Conservation (phyloP, 1,140 invertebrate species). For the Drosophila arizonae region DNA sequence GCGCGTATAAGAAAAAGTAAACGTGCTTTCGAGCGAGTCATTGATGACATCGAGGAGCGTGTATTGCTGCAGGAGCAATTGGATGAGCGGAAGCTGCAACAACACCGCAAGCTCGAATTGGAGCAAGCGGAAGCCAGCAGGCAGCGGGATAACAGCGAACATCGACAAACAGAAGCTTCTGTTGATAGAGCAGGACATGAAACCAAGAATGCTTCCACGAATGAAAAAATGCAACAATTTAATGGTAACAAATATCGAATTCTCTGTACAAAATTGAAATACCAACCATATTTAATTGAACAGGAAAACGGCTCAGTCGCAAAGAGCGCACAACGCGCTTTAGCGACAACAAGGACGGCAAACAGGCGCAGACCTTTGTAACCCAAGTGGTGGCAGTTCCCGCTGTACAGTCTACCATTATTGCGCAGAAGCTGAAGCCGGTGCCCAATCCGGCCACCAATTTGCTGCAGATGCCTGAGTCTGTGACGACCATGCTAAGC, state of each 20-base stretch:
- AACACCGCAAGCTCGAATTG: constrained; percentile 56
- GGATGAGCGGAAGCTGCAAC: constrained; percentile 66
- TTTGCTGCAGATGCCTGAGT: constrained; percentile 68
- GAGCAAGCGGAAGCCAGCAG: constrained; percentile 28
- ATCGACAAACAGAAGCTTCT: constrained; percentile 18
- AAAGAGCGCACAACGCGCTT: constrained; percentile 77
- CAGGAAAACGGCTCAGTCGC: constrained; percentile 70
- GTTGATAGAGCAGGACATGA: constrained; percentile 24
- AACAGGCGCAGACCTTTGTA: constrained; percentile 53
- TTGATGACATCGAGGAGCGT: constrained; percentile 76
- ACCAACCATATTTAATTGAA: neutral
- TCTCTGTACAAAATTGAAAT: neutral
- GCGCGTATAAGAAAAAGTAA: constrained; percentile 66
- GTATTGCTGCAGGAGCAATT: constrained; percentile 59
- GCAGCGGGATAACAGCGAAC: constrained; percentile 6
- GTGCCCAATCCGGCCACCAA: constrained; percentile 70
- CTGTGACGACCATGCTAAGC: constrained; percentile 57
- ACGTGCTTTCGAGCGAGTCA: constrained; percentile 65
- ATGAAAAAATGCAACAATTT: constrained; percentile 63
- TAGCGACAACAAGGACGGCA: constrained; percentile 78
- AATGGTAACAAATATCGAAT: constrained; percentile 47
- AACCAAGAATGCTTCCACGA: constrained; percentile 12
- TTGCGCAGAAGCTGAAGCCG: constrained; percentile 46
- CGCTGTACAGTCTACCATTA: constrained; percentile 13
- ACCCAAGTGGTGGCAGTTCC: constrained; percentile 57